phyloP scores from a whole-genome alignment of 2,888 invertebrate genomes.

The Andricus curvator region DNA sequence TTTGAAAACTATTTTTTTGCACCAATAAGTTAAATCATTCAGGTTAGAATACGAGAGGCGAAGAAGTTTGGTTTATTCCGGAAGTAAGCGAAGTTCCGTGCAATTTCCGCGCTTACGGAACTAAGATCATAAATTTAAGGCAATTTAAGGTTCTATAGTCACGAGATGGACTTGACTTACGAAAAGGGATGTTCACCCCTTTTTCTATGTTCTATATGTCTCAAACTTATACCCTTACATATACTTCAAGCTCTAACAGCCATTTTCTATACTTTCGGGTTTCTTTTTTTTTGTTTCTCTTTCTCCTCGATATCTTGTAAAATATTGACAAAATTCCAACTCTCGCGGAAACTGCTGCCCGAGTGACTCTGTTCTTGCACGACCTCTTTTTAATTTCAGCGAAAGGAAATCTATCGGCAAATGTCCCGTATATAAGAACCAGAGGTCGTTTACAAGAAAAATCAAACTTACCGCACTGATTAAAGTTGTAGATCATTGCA shows the following conservation, averaged over 20 bases:
- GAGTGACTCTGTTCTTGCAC: slow-evolving; percentile 3
- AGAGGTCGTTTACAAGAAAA: background rate
- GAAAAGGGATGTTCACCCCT: background rate
- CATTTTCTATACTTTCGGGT: slow-evolving; percentile 17
- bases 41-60: background rate
- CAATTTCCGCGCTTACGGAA: slow-evolving; percentile 36
- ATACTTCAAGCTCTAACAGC: background rate
- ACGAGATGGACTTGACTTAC: slow-evolving; percentile 17
- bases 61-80: slow-evolving; percentile 15
- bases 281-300: slow-evolving; percentile 9
- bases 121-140: slow-evolving; percentile 36
- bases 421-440: background rate
- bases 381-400: slow-evolving; percentile 26
- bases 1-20: no score
- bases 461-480: background rate
- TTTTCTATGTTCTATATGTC: background rate
- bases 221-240: background rate
- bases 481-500: background rate
- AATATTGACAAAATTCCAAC: slow-evolving; percentile 23
- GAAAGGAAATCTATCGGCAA: slow-evolving; percentile 19
- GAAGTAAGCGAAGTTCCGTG: slow-evolving; percentile 32
- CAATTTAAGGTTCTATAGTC: slow-evolving; percentile 32
- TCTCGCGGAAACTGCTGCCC: slow-evolving; percentile 9
- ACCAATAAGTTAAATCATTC: background rate
- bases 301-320: slow-evolving; percentile 14